Evolutionary conservation across 2,797 vertebrate species (phyloP).

Genomic region (Mionectes olivaceus): DNA sequence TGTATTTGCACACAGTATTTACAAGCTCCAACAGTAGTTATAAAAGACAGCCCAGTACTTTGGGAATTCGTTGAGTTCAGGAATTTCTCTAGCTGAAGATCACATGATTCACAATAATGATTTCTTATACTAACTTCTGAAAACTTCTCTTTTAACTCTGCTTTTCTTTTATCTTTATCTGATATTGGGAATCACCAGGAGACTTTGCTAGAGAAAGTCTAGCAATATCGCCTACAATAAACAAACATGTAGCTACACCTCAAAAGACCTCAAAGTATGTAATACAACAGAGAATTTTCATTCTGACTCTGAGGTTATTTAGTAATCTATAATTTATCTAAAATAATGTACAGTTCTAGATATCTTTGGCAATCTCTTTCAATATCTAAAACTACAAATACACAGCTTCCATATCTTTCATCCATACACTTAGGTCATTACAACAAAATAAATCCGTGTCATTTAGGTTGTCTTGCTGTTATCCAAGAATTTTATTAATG

Average conservation of each 20-base stretch:
- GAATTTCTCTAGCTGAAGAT: neutral
- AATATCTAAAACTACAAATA: neutral
- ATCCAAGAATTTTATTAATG: neutral
- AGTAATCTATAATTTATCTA: neutral
- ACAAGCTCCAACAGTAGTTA: neutral
- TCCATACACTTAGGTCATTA: neutral
- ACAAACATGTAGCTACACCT: rapidly evolving
- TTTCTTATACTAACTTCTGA: neutral
- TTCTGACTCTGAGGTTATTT: neutral
- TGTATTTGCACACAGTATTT: neutral
- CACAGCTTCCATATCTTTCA: neutral
- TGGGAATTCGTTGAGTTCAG: neutral
- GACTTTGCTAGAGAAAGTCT: neutral
- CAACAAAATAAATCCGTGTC: neutral
- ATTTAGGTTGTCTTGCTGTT: neutral
- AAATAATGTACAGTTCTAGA: neutral
- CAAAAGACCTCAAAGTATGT: neutral
- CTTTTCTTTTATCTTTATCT: neutral
- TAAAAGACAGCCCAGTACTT: neutral
- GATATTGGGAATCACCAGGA: neutral
- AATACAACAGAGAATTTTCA: neutral
- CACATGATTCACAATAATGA: neutral
- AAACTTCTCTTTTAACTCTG: neutral
- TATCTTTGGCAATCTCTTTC: neutral
- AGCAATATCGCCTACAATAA: neutral